Percentiles rank a stretch among this genome's conserved stretches.
Conservation (phyloP, 2,797 vertebrate species). For the Eulemur rubriventer region DNA sequence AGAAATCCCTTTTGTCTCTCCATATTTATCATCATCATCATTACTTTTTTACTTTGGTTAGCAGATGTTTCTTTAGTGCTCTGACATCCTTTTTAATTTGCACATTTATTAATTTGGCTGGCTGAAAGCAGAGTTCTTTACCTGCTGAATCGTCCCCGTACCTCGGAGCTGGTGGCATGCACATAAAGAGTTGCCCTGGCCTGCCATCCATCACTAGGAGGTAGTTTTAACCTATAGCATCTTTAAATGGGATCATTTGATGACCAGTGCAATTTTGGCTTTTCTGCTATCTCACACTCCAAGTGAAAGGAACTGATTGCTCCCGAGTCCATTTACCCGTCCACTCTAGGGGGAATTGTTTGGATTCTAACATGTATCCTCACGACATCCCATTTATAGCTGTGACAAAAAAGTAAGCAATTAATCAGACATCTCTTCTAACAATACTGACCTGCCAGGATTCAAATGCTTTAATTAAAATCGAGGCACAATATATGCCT, state of each 20-base stretch:
- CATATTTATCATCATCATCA: slow-evolving; percentile 82
- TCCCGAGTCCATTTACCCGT: slow-evolving; percentile 54
- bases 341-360: slow-evolving; percentile 78
- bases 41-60: slow-evolving; percentile 85
- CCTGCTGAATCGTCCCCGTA: slow-evolving; percentile 58
- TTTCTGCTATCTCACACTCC: slow-evolving; percentile 47
- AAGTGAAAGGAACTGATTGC: slow-evolving; percentile 65
- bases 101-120: slow-evolving; percentile 85
- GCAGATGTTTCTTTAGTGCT: slow-evolving; percentile 86
- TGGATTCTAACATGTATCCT: slow-evolving; percentile 67
- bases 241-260: slow-evolving; percentile 61
- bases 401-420: slow-evolving; percentile 85
- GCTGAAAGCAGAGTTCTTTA: slow-evolving; percentile 69
- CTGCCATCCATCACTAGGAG: background rate
- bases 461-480: slow-evolving; percentile 87
- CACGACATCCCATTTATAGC: slow-evolving; percentile 78
- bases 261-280: slow-evolving; percentile 49
- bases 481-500: slow-evolving; percentile 80
- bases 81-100: slow-evolving; percentile 86
- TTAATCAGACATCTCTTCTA: slow-evolving; percentile 86
- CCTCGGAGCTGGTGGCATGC: background rate
- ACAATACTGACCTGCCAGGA: slow-evolving; percentile 84
- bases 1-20: slow-evolving; percentile 81
- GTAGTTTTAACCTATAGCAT: slow-evolving; percentile 60
- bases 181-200: slow-evolving; percentile 45